Base-by-base conservation (phyloP, 2,113 vertebrate species). In the Hydrolagus affinis region DNA sequence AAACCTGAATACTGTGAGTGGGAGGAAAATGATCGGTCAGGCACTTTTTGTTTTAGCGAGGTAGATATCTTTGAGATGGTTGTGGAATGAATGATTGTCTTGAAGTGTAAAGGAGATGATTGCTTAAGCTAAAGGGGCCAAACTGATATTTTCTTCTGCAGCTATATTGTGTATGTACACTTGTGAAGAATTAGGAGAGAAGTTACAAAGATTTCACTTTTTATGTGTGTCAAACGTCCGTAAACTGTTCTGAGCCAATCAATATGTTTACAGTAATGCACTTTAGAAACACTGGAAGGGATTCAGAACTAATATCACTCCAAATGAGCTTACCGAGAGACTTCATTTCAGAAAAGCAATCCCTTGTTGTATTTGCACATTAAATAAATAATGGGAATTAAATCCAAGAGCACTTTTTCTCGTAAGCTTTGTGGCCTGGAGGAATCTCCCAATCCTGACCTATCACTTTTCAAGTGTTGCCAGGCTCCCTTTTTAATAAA, bases 111-210 rank as follows among this genome's bases (percentile, higher is more conserved):
- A 14, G 8, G 62, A 68, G 66, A 83, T 44, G 57, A 60, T 8
- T 62, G 60, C 60, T 83, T 83, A 68, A 83, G 66, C 62, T 66
- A 64, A 64, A 83, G 62, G 78, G 78, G 62, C 78, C 78, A 83
- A 32, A 66, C 15, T 62, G 60, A 28, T 21, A 57, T 64, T 83
- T 83, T 62, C 60, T 62, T 83, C 76, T 12, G 2, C 12, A 66
- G 25, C 78, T 83, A 15, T 25, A 21, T 19, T 19, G 14, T 80
- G 59, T 66, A 56, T 8, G 64, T 75, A 21, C 0, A 9, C 32
- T 75, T 66, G 62, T 66, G 25, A 32, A 83, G 17, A 68, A 30
- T 66, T 83, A 60, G 23, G 66, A 68, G 14, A 25, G 15, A 68
- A 32, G 28, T 32, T 83, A 64, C 62, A 64, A 44, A 44, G 44